A percentile compares a stretch with the other conserved stretches of the same genome.
These are phyloP conservation scores for Ochropacha duplaris DNA, from an alignment of 2,888 invertebrate species.

Conservation along the genomic window DNA sequence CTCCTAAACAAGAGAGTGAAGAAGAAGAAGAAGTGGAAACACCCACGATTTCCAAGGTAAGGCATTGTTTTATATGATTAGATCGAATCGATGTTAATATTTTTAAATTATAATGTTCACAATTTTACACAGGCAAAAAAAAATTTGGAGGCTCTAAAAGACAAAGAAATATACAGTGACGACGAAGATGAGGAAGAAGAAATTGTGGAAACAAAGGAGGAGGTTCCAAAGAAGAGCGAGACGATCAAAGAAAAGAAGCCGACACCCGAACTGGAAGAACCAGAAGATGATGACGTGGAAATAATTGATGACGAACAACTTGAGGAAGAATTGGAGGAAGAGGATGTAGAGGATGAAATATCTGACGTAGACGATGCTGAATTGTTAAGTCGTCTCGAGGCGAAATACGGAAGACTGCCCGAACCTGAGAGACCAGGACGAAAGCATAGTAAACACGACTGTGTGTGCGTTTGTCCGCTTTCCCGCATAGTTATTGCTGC, in stretches of 20 bases:
- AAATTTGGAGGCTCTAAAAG: conserved; percentile 29
- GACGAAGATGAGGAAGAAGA: conserved; percentile 64
- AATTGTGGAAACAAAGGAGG: conserved; percentile 46
- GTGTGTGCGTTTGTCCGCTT: conserved; percentile 32
- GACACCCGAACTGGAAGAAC: conserved; percentile 42
- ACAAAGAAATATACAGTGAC: conserved; percentile 66
- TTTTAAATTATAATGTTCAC: conserved; percentile 32
- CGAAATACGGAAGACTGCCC: conserved; percentile 88
- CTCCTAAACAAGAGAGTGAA: conserved; percentile 45
- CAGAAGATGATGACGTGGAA: conserved; percentile 72
- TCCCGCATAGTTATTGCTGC: conserved; percentile 32
- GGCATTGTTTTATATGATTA: conserved; percentile 2
- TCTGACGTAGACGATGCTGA: conserved; percentile 88
- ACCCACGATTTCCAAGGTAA: conserved; percentile 34
- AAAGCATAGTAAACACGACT: conserved; percentile 71
- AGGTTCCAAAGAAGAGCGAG: conserved; percentile 44
- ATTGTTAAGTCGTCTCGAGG: conserved; percentile 86
- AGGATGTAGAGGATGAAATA: conserved; percentile 78
- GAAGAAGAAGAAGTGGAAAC: conserved; percentile 46
- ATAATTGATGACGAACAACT: conserved; percentile 76
- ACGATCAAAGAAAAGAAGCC: conserved; percentile 23
- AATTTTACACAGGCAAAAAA: conserved; percentile 25
- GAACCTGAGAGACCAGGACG: conserved; percentile 75
- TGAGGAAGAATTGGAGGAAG: conserved; percentile 75
- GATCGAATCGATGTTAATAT: not conserved